These are phyloP conservation scores for Erebia aethiops DNA, from an alignment of 2,888 invertebrate genomes.

Conservation along the genomic window DNA sequence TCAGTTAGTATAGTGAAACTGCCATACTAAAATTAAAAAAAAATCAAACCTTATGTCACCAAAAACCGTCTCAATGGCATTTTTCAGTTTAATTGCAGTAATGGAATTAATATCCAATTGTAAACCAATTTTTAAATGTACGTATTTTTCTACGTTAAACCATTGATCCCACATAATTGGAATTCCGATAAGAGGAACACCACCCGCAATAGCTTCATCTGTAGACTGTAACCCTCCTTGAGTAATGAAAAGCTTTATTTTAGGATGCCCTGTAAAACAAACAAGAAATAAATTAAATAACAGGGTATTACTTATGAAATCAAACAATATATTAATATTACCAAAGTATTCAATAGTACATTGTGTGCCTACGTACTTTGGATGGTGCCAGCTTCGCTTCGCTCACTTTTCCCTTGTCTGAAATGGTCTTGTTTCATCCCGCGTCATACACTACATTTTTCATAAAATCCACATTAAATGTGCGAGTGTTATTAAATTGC, in stretches of 20 bases:
- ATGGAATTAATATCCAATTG: constrained; percentile 49
- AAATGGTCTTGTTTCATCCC: too few species aligned
- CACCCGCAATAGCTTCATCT: constrained; percentile 64
- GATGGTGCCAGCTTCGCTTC: too few species aligned
- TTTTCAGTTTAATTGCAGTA: constrained; percentile 45
- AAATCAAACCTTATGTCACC: constrained; percentile 44
- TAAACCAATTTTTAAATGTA: constrained; percentile 52
- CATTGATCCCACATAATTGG: constrained; percentile 68
- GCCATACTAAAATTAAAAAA: background rate
- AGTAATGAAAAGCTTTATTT: constrained; percentile 64
- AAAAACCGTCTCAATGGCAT: constrained; percentile 47
- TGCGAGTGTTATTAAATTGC: too few species aligned
- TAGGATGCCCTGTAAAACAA: constrained; percentile 57
- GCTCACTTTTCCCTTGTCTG: too few species aligned
- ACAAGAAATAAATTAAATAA: too few species aligned
- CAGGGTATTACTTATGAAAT: too few species aligned
- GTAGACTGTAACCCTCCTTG: constrained; percentile 71
- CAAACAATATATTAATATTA: too few species aligned
- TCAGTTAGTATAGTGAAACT: too few species aligned
- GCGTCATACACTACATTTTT: too few species aligned
- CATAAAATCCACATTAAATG: too few species aligned
- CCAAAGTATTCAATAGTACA: too few species aligned
- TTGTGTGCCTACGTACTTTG: too few species aligned
- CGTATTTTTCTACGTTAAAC: constrained; percentile 56
- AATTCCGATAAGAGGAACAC: constrained; percentile 62